Evolutionary conservation across 2,888 invertebrate species (phyloP).

Genomic region (Aromia moschata): DNA sequence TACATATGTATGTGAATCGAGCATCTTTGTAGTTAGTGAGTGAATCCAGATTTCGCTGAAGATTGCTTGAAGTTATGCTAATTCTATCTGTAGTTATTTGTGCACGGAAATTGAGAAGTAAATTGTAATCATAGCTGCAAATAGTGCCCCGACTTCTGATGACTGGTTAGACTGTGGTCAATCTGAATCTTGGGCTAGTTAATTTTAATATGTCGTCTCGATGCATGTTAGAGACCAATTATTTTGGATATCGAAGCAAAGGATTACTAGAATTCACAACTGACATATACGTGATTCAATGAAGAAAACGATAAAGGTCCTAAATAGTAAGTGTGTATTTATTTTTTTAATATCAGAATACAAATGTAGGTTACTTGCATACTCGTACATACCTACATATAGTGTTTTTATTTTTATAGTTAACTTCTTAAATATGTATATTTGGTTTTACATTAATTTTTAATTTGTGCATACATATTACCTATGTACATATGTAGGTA

Average conservation of each 20-base stretch:
- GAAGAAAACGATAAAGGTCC: too few relatives aligned
- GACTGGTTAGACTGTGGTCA: constrained; percentile 26
- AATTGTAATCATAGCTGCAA: constrained; percentile 37
- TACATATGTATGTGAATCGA: constrained; percentile 34
- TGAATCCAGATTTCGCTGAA: constrained; percentile 26
- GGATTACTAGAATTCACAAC: background rate
- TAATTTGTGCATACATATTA: too few relatives aligned
- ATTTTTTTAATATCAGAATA: too few relatives aligned
- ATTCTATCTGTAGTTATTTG: constrained; percentile 57
- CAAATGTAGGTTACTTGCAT: too few relatives aligned
- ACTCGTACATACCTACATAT: too few relatives aligned
- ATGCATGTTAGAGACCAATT: constrained; percentile 6
- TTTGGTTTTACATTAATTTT: too few relatives aligned
- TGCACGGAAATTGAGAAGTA: constrained; percentile 56
- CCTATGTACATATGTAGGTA: too few relatives aligned
- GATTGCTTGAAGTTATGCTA: constrained; percentile 37
- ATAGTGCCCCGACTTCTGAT: constrained; percentile 33
- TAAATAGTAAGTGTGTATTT: too few relatives aligned
- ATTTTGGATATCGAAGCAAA: constrained; percentile 3
- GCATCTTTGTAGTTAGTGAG: constrained; percentile 32
- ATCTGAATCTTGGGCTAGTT: constrained; percentile 6
- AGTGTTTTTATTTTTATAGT: too few relatives aligned
- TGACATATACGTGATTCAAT: background rate
- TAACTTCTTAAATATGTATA: too few relatives aligned
- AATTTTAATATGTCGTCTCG: background rate